phyloP scores from a whole-genome alignment of 2,797 vertebrate genomes.

The Pampus argenteus region DNA sequence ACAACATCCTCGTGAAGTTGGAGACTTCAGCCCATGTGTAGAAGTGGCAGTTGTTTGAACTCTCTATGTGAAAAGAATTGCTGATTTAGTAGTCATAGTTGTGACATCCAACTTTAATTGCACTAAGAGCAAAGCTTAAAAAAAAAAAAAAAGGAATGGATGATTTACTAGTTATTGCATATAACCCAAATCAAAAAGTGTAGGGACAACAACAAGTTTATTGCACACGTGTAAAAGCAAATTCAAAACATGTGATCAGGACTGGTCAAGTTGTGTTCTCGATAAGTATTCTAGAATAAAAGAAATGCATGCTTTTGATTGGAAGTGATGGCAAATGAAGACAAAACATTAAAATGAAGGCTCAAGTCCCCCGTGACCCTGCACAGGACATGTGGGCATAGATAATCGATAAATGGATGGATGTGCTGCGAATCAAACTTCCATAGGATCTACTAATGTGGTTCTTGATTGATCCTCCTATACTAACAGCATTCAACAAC shows the following conservation, averaged over 20 bases:
- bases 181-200: slow-evolving; percentile 18
- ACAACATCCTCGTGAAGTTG: slow-evolving; percentile 50
- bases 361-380: too few relatives aligned
- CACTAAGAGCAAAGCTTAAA: slow-evolving; percentile 14
- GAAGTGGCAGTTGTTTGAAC: slow-evolving; percentile 9
- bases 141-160: slow-evolving; percentile 1
- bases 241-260: slow-evolving; percentile 56
- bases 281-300: slow-evolving; percentile 11
- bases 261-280: slow-evolving; percentile 16
- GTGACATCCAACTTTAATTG: slow-evolving; percentile 17
- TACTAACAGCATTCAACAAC: neutral
- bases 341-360: too few relatives aligned
- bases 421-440: neutral
- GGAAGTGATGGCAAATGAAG: slow-evolving; percentile 26
- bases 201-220: slow-evolving; percentile 43
- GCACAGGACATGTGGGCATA: neutral
- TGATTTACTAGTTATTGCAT: too few relatives aligned
- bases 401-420: neutral
- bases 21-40: slow-evolving; percentile 1
- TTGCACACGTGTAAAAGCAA: slow-evolving; percentile 34
- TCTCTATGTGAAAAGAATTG: neutral
- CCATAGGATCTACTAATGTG: neutral
- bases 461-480: neutral
- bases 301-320: slow-evolving; percentile 18
- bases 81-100: slow-evolving; percentile 11